Base-by-base conservation (phyloP, 2,888 invertebrate species). In the Leptodirus hochenwartii region DNA sequence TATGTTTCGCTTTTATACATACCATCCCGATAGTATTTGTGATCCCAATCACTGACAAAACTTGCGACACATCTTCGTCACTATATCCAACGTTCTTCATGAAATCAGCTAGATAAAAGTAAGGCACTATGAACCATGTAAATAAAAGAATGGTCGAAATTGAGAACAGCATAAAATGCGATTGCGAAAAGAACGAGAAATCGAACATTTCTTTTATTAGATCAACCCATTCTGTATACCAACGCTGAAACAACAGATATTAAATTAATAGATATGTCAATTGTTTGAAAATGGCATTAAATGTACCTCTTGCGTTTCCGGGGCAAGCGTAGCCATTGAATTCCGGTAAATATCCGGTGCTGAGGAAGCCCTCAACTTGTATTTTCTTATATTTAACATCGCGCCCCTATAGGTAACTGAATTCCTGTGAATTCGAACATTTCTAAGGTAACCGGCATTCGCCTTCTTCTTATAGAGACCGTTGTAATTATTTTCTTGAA, bases 121-220 rank as follows among this genome's bases (percentile, higher is more conserved):
- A 95, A 9, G 91, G 90, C 33, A 93, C 82, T 47, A 95, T 91
- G 55, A 82, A 84, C 81, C 88, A 90, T 45, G 79, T 73, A 57
- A 91, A 93, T 29, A 93, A 65, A 30, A 90, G 63, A 42, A 88
- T 73, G 39, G 88, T 90, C 30, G 88, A 82, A 10, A 87, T 47
- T 32, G 82, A 81, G 47, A 90, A 69, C 25, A 82, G 61, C 38
- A 80, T 62, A 54, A 84, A 87, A 41, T 81, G 79, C 32, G 69
- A 55, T 47, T 77, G 73, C 47, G 72, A 60, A 50, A 85, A 78
- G 50, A 84, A 66, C 14, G 74, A 68, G 44, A 84, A 75, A 56
- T 87, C 84, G 53, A 77, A 70, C 45, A 80, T 77, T 32, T 72
- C 72, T 50, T 67, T 71, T 20, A 79, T 54, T 28, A 67, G 54